phyloP scores from a whole-genome alignment of 2,797 vertebrate species.

The Leptodactylus fallax region DNA sequence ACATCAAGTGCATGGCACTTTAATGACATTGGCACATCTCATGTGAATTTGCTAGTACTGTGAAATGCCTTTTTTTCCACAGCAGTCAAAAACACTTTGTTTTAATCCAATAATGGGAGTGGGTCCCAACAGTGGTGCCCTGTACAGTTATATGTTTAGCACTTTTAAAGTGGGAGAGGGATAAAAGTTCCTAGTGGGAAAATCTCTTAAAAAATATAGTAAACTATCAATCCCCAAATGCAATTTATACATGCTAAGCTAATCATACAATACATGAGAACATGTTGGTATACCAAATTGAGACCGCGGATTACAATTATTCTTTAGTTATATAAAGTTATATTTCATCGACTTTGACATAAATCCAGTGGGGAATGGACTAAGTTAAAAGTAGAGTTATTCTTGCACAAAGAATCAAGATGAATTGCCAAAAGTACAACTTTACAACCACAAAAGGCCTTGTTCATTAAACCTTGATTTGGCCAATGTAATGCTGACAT shows the following conservation, averaged over 20 bases:
- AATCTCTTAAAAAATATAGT: too few species aligned
- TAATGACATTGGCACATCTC: too few species aligned
- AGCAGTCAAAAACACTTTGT: too few species aligned
- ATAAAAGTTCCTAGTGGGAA: too few species aligned
- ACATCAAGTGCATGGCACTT: too few species aligned
- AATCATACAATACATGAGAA: not conserved
- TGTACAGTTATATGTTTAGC: too few species aligned
- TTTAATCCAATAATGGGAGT: too few species aligned
- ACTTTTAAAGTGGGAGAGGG: too few species aligned
- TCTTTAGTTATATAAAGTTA: constrained; percentile 22
- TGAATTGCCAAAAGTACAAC: constrained; percentile 44
- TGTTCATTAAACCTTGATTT: constrained; percentile 50
- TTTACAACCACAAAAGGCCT: constrained; percentile 41
- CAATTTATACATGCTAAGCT: not conserved
- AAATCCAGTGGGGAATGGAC: constrained; percentile 25
- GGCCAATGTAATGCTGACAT: constrained; percentile 24
- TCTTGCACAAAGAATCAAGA: constrained; percentile 48
- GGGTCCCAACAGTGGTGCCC: too few species aligned
- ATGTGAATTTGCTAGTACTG: too few species aligned
- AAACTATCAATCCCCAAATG: not conserved
- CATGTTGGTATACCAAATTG: not conserved
- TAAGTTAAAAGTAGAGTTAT: constrained; percentile 24
- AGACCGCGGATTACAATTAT: not conserved
- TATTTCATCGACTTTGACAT: constrained; percentile 11
- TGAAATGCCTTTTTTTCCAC: too few species aligned